Conservation (phyloP, 2,888 invertebrate genomes). For the Acanthococcus lagerstroemiae region DNA sequence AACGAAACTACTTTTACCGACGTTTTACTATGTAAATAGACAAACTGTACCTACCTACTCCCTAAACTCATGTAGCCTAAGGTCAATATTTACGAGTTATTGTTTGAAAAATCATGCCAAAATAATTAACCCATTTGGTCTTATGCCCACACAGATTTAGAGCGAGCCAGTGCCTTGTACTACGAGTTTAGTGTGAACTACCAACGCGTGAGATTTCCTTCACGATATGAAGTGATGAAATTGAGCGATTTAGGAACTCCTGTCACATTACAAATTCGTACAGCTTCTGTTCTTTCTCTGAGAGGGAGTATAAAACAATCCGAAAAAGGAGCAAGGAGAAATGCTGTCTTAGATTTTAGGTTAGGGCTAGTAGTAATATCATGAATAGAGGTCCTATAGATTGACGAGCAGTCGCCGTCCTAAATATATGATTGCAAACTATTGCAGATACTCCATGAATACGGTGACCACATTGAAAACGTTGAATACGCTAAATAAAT, state of each 20-base stretch:
- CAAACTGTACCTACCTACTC: not conserved
- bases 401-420: too few relatives aligned
- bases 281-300: conserved; percentile 51
- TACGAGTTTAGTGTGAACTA: conserved; percentile 45
- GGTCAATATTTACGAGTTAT: not conserved
- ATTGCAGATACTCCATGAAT: conserved; percentile 47
- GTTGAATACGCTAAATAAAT: conserved; percentile 55
- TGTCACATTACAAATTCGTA: conserved; percentile 48
- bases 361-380: conserved; percentile 36
- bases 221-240: conserved; percentile 47
- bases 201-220: conserved; percentile 49
- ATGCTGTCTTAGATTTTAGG: conserved; percentile 54
- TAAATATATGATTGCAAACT: not conserved
- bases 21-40: conserved; percentile 51
- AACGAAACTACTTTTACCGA: conserved; percentile 55
- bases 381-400: too few relatives aligned
- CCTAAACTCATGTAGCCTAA: not conserved
- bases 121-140: not conserved
- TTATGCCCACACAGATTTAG: conserved; percentile 45
- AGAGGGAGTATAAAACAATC: conserved; percentile 59
- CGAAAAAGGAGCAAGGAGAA: conserved; percentile 42
- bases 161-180: conserved; percentile 45
- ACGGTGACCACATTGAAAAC: conserved; percentile 44
- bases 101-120: not conserved
- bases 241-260: conserved; percentile 54